These are phyloP conservation scores for Heliothis virescens DNA, from an alignment of 1,140 invertebrate species.

Conservation along the genomic window DNA sequence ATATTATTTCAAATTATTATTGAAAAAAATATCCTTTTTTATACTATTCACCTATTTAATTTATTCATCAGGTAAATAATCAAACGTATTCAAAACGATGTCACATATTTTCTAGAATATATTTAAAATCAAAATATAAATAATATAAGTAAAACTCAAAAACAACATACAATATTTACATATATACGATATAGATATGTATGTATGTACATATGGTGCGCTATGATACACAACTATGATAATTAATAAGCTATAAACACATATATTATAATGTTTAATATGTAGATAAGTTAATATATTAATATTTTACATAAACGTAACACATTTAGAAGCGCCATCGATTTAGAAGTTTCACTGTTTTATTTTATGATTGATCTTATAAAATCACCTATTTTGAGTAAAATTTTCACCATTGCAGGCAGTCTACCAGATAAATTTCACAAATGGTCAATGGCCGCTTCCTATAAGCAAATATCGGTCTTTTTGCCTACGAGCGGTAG, in stretches of 20 bases:
- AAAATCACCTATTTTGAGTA: too few relatives aligned
- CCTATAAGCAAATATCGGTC: too few relatives aligned
- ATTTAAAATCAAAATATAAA: background rate
- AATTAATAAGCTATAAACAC: slow-evolving; percentile 40
- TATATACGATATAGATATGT: slow-evolving; percentile 23
- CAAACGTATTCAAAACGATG: too few relatives aligned
- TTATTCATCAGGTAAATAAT: too few relatives aligned
- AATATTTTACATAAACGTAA: slow-evolving; percentile 51
- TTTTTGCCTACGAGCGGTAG: too few relatives aligned
- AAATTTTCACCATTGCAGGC: too few relatives aligned
- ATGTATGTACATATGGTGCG: slow-evolving; percentile 39
- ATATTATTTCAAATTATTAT: too few relatives aligned
- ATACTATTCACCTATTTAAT: too few relatives aligned
- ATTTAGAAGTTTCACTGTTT: slow-evolving; percentile 41
- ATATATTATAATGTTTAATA: slow-evolving; percentile 22
- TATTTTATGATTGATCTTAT: background rate
- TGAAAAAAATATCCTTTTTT: too few relatives aligned
- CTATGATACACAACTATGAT: slow-evolving; percentile 40
- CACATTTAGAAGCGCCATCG: slow-evolving; percentile 53
- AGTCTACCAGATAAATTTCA: too few relatives aligned
- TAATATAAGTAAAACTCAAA: slow-evolving; percentile 21
- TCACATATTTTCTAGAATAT: slow-evolving; percentile 3
- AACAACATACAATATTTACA: slow-evolving; percentile 46
- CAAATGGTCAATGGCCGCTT: too few relatives aligned
- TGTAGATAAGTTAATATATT: slow-evolving; percentile 47